Percentiles rank a stretch among this genome's conserved stretches.
phyloP scores from a whole-genome alignment of 2,113 vertebrate genomes.

The Anoura caudifer region DNA sequence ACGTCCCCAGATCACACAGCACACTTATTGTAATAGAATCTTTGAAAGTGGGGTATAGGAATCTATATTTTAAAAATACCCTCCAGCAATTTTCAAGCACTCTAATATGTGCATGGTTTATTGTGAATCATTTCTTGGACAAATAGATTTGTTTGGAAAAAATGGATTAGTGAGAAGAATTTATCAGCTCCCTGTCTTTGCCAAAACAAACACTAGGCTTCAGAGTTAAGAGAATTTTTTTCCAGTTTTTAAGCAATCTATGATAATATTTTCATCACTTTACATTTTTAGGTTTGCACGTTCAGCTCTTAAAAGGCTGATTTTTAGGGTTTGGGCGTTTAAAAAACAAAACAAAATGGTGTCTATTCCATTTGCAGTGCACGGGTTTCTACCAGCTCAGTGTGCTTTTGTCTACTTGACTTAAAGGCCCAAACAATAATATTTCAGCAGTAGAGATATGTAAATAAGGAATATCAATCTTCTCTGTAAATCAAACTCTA shows the following conservation, averaged over 20 bases:
- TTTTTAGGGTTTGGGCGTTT: background rate
- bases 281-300: slow-evolving; percentile 58
- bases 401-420: background rate
- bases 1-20: background rate
- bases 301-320: slow-evolving; percentile 39
- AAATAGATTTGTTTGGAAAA: slow-evolving; percentile 33
- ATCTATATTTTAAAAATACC: background rate
- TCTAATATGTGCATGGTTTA: background rate
- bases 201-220: slow-evolving; percentile 53
- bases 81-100: background rate
- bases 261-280: slow-evolving; percentile 57
- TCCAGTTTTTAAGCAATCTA: slow-evolving; percentile 35
- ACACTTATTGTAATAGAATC: background rate
- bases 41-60: background rate
- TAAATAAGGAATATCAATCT: background rate
- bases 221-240: slow-evolving; percentile 26
- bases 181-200: slow-evolving; percentile 34
- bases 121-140: slow-evolving; percentile 24
- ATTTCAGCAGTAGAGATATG: background rate
- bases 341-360: background rate
- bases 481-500: background rate
- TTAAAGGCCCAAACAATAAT: background rate
- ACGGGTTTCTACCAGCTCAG: background rate
- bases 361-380: background rate
- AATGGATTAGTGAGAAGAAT: slow-evolving; percentile 22